phyloP scores from a whole-genome alignment of 2,888 invertebrate genomes.

The Tupiocoris notatus region DNA sequence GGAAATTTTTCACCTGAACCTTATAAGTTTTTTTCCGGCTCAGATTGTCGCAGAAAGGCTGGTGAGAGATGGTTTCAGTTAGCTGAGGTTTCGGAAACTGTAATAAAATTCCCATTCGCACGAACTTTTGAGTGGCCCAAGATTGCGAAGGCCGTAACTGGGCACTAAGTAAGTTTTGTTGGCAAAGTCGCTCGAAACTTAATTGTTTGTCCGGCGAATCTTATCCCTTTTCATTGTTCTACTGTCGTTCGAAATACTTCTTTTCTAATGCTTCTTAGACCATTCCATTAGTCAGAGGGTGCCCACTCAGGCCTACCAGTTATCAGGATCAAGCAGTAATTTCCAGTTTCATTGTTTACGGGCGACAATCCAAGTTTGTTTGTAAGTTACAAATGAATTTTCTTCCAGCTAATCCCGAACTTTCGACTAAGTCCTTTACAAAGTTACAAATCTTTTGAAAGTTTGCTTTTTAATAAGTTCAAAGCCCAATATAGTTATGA shows the following conservation, averaged over 20 bases:
- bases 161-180: conserved; percentile 8
- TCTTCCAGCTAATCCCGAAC: neutral
- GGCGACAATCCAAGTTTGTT: neutral
- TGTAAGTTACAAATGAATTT: neutral
- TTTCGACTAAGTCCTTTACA: no score
- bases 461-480: no score
- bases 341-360: neutral
- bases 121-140: conserved; percentile 21
- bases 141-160: neutral
- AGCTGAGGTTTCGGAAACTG: neutral
- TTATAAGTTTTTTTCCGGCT: neutral
- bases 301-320: neutral
- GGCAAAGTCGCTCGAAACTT: conserved; percentile 10
- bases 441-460: no score
- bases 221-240: neutral
- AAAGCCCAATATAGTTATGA: no score
- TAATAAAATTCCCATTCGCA: conserved; percentile 35
- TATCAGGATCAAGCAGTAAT: neutral
- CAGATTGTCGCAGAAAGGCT: neutral
- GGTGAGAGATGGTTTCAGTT: neutral
- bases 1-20: no score
- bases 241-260: neutral
- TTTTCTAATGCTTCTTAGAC: neutral
- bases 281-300: neutral
- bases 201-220: neutral